Base-by-base conservation (phyloP, 2,797 vertebrate species). In the Helarctos malayanus region DNA sequence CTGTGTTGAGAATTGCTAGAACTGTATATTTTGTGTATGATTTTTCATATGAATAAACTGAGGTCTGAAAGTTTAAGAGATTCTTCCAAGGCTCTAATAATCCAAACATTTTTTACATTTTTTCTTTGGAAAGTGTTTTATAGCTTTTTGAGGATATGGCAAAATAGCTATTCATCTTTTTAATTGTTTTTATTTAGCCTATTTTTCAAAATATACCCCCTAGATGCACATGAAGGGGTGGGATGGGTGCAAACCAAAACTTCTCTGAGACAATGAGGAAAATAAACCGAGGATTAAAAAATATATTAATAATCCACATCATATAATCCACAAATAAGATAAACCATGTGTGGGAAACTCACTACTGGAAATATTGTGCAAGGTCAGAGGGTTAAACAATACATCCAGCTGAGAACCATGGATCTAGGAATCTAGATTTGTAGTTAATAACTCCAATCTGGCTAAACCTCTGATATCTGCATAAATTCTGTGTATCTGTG, bases 31-130 rank as follows among this genome's bases (percentile, higher is more conserved):
- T 89, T 76, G 47, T 35, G 85, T n/a, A 25, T 32, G 2, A 52
- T 38, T 94, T 96, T 85, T 75, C 8, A 21, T 54, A 56, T 32
- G 29, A 93, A 97, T 32, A 84, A 82, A 86, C 12, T 21, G 5
- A 78, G 71, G 25, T 82, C 68, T 79, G 18, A 88, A 61, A 63
- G 15, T 63, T 71, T 78, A 85, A 84, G 29, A 89, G 3, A n/a
- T 54, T 83, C 52, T 89, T 85, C 12, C 13, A 78, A 21, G 11
- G 29, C 13, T 68, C 12, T 15, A n/a, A 35, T 82, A 78, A 69
- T 19, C 13, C 21, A 81, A 84, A 71, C 4, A 41, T 27, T 56
- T 76, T 65, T 54, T 12, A 52, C 23, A 52, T 49, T 57, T 41
- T 89, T 85, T 8, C 61, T 94, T 38, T 83, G 29, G 10, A 86